Percentiles rank a stretch among this genome's conserved stretches.
Evolutionary conservation across 2,113 vertebrate genomes (phyloP).

Genomic region (Plecturocebus donacophilus): DNA sequence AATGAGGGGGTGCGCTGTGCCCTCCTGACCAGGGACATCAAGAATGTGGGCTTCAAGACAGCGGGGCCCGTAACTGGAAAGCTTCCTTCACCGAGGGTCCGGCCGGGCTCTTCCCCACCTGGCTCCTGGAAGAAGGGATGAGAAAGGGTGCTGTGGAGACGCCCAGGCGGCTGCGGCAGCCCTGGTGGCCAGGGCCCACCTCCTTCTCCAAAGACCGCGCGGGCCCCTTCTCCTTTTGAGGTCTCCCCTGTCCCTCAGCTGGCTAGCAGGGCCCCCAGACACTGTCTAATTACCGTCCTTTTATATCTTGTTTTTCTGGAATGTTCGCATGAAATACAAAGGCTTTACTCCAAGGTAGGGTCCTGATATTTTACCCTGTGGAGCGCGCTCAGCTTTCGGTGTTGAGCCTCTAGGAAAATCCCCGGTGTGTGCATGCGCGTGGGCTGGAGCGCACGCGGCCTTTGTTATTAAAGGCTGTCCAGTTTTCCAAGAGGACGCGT

Average conservation of each 20-base stretch:
- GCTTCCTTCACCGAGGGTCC: not conserved
- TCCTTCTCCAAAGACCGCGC: not conserved
- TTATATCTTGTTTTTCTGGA: not conserved
- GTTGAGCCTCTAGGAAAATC: not conserved
- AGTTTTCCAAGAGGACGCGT: not conserved
- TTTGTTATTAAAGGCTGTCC: not conserved
- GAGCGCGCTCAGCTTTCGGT: not conserved
- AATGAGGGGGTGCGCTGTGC: accelerated
- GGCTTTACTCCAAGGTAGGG: not conserved
- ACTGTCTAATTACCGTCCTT: not conserved
- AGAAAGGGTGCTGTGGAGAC: too few species aligned
- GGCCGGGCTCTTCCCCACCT: not conserved
- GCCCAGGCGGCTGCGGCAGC: not conserved
- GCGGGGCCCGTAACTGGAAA: accelerated
- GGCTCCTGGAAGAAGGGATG: accelerated
- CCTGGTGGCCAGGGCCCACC: too few species aligned
- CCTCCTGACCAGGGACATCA: not conserved
- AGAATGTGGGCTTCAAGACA: not conserved
- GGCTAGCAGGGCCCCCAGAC: not conserved
- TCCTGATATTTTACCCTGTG: not conserved
- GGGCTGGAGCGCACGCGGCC: accelerated
- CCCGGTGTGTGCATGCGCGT: not conserved
- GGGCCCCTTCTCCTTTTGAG: not conserved
- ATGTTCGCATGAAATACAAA: not conserved
- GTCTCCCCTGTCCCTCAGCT: not conserved